A percentile compares a stretch with the other conserved stretches of the same genome.
Evolutionary conservation across 2,888 invertebrate species (phyloP).

Genomic region (Troilus luridus): DNA sequence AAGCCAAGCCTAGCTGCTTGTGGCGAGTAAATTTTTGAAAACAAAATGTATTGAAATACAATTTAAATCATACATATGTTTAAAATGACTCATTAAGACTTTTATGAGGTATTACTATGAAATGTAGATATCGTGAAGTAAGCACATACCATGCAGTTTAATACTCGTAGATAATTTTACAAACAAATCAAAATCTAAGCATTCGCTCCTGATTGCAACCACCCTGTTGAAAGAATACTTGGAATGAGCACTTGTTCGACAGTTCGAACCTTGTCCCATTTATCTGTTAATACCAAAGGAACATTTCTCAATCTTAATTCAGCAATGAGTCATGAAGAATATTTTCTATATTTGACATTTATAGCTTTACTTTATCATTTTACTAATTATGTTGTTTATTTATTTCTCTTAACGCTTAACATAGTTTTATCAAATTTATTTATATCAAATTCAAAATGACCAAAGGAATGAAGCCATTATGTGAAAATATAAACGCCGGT

Average conservation of each 20-base stretch:
- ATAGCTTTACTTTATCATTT: not conserved
- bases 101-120: too few species aligned
- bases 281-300: conserved; percentile 37
- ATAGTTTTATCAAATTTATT: too few species aligned
- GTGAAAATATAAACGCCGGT: not conserved
- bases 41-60: not conserved
- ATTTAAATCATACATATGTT: not conserved
- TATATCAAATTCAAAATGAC: too few species aligned
- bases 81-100: too few species aligned
- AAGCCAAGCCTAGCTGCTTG: not conserved
- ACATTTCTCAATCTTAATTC: not conserved
- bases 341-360: not conserved
- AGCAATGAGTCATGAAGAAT: not conserved
- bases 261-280: conserved; percentile 1
- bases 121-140: too few species aligned
- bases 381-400: not conserved
- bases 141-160: too few species aligned
- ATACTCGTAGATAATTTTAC: too few species aligned
- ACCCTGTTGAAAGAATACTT: not conserved
- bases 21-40: not conserved
- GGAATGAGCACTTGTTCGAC: not conserved
- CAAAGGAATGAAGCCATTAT: not conserved
- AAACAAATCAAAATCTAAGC: not conserved
- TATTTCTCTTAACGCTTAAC: too few species aligned
- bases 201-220: not conserved